Evolutionary conservation across 2,113 vertebrate species (phyloP), one percentile per base, ranked within the genome.

Genomic region (Notarius quadriscutis): DNA sequence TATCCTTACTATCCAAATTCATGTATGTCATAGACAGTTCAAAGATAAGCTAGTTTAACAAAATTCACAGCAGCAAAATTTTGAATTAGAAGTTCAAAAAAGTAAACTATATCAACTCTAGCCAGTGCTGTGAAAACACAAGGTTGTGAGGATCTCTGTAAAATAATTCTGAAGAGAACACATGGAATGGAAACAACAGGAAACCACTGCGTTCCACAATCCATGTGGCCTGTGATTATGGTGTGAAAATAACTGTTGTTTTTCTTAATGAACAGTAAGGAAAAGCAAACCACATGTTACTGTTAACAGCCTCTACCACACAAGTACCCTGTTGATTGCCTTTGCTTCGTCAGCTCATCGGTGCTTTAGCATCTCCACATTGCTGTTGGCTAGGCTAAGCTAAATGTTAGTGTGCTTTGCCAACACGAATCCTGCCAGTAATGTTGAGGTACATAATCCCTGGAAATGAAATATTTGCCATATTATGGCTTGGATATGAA

Each of bases 261-360:
- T 81, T 86, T 91, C 83, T 90, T 92, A 93, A 93, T 93, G 92
- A 93, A 92, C 84, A 92, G 91, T 84, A 81, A 89, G 88, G 86
- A 88, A 88, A 84, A 91, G 88, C 83, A 91, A 92, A 91, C 91
- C 88, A 67, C 69, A 90, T 62, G 82, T 83, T 92, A 89, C 91
- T 92, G 86, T 85, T 88, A 84, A 81, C 58, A 84, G 87, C 69
- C 27, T 78, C 85, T 20, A 57, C 50, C 4, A 84, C 65, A 81
- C 53, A 84, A 87, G 69, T 60, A n/a, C 50, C 62, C 90, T 90
- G 87, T 83, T 87, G 91, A 91, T 84, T 88, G 90, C 86, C 57
- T 51, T 84, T 84, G 60, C 77, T 55, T 22, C 4, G 18, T 89
- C 80, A 63, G 48, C 79, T 80, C 50, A 83, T 86, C 65, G 48